Percentiles rank a stretch among this genome's conserved stretches.
These are phyloP conservation scores for Cydia amplana DNA, from an alignment of 1,140 invertebrate genomes.

Conservation along the genomic window DNA sequence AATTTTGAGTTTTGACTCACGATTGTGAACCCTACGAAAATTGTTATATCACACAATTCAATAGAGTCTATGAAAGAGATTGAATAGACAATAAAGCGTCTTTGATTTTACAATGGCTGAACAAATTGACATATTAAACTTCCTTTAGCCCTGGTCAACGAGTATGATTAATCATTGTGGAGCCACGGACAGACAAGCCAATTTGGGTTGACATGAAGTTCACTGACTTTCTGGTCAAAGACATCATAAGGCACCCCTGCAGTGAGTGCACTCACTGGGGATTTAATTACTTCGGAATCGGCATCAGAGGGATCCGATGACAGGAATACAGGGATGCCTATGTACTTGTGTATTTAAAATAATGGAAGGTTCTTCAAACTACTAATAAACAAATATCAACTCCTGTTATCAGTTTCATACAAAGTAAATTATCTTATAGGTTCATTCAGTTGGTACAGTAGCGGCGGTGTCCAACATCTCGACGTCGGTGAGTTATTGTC, in stretches of 20 bases:
- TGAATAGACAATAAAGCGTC: background rate
- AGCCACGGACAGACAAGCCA: constrained; percentile 65
- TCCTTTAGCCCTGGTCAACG: constrained; percentile 60
- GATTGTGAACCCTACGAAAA: background rate
- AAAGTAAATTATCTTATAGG: no score
- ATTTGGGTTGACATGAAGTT: constrained; percentile 68
- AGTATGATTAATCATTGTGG: constrained; percentile 66
- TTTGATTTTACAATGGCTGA: constrained; percentile 62
- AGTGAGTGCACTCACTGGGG: constrained; percentile 25
- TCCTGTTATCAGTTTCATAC: no score
- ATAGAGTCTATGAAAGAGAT: no score
- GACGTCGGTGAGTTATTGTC: no score
- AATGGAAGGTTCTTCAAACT: background rate
- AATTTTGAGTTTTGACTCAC: no score
- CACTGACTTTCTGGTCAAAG: constrained; percentile 58
- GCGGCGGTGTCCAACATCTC: no score
- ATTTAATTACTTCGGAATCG: constrained; percentile 26
- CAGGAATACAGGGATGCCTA: background rate
- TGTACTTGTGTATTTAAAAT: background rate
- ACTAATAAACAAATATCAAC: no score
- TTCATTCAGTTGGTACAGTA: no score
- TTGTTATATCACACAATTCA: background rate
- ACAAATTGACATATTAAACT: constrained; percentile 69
- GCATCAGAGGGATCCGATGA: background rate
- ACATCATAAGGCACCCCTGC: constrained; percentile 27